These are phyloP conservation scores for Lasioglossum morio DNA, from an alignment of 2,888 invertebrate genomes.

Conservation along the genomic window DNA sequence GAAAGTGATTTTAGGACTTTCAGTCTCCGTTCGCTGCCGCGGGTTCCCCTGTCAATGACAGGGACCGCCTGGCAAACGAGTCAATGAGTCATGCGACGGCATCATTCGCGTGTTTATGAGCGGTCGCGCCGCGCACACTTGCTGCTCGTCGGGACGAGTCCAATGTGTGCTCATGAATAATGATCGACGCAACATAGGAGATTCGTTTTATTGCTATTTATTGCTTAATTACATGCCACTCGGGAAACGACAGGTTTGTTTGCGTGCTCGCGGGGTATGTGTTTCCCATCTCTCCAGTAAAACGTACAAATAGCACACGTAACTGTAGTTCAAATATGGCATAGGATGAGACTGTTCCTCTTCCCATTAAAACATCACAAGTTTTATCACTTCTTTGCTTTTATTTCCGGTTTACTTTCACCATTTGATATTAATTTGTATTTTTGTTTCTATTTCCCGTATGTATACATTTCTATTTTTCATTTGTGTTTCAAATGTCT, in stretches of 20 bases:
- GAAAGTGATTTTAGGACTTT: slow-evolving; percentile 59
- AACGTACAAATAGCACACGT: neutral
- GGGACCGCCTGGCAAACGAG: slow-evolving; percentile 47
- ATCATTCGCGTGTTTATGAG: slow-evolving; percentile 63
- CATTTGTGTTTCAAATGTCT: no score
- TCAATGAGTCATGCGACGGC: slow-evolving; percentile 53
- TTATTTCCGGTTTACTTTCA: neutral
- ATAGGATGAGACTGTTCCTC: neutral
- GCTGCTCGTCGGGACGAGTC: neutral
- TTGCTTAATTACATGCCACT: slow-evolving; percentile 2
- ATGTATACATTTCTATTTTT: no score
- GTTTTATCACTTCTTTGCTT: neutral
- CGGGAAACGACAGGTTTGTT: neutral
- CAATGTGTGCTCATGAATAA: slow-evolving; percentile 7
- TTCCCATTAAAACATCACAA: neutral
- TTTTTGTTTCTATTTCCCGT: neutral
- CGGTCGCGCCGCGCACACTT: slow-evolving; percentile 39
- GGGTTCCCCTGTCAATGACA: slow-evolving; percentile 29
- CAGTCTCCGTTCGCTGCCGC: slow-evolving; percentile 30
- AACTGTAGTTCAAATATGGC: neutral
- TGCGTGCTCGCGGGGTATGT: neutral
- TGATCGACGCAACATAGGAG: neutral
- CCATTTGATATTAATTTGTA: neutral
- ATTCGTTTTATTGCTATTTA: slow-evolving; percentile 21
- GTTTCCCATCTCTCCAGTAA: neutral